Base-by-base conservation (phyloP, 2,888 invertebrate genomes). In the Didymodactylos carnosus region DNA sequence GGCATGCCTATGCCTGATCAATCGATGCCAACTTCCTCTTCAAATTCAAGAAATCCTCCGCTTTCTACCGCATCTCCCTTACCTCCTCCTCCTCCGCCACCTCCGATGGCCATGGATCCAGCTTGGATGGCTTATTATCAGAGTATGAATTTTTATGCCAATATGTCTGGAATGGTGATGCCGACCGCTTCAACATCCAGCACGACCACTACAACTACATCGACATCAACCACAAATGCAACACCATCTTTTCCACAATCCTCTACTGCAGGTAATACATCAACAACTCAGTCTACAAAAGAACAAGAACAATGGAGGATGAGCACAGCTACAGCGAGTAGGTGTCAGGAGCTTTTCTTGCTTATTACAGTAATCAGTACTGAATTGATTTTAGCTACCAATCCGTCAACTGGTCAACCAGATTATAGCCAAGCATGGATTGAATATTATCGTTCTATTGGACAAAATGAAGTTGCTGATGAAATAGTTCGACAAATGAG, bases 391-490 rank as follows among this genome's bases (percentile, higher is more conserved):
- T 46, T 53, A 41, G 53, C n/a, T 27, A 23, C 51, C 11, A 39
- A 70, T 40, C 10, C 70, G n/a, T 19, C 39, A 16, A 35, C 70
- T 10, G 51, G 53, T 5, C 75, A 72, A 69, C 35, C 75, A 16
- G 75, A 75, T 43, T 75, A 75, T 70, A 72, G 53, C 29, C 69
- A 71, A 70, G 70, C 69, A 39, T 75, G 75, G 75, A 69, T 75
- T 39, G 75, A 75, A 39, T 75, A 75, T 16, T 75, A 75, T 69
- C 40, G 75, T 43, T 40, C 70, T 5, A 39, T 72, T n/a, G 75
- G 75, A 39, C 51, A 70, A 69, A n/a, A 70, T 27, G 75, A 72
- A 27, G 40, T 51, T 39, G 75, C 75, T 39, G 73, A 75, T n/a
- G 71, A 71, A 35, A 71, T 74, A 23, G 46, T 41, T 35, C 41